Evolutionary conservation across 1,140 invertebrate genomes (phyloP), one percentile per base, ranked within the genome.

Genomic region (Tetranychus cinnabarinus): DNA sequence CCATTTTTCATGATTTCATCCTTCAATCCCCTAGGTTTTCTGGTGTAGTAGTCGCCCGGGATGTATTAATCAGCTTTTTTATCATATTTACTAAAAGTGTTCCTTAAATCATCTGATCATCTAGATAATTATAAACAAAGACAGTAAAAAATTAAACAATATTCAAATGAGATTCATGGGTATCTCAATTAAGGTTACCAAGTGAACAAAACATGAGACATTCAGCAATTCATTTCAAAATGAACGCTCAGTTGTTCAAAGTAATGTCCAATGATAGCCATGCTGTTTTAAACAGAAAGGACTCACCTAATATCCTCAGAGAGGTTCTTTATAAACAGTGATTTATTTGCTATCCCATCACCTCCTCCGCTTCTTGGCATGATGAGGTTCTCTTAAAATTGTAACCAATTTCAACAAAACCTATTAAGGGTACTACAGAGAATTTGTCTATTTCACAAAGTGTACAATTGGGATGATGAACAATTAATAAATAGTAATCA

Each of bases 11-110:
- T 62, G 64, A 48, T 56, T 61, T 7, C 23, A 23, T 23, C 23
- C 23, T 23, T 23, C 23, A 76, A 77, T 50, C 76, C 76, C 63
- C 75, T 66, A 2, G 72, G 67, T 61, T 69, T 65, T 55, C 73
- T 66, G 12, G 71, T 75, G 65, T 75, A 75, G 66, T 75, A 77
- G 68, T 76, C 75, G 60, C 73, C 59, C 42, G 76, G 76, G 48
- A 77, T 70, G 64, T 76, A 77, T 12, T 77, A 73, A 71, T 77
- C 76, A 60, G 68, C 70, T 48, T 77, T 66, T 23, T 69, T 70
- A 34, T 76, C 76, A 69, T 76, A 77, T 69, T 76, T 75, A 37
- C 69, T 71, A 69, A 77, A 77, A 58, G 75, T 63, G 59, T 70
- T 68, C 61, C 72, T 66, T 52, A 77, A 63, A 61, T 56, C 55